Percentiles rank a stretch among this genome's conserved stretches.
Conservation (phyloP, 1,140 invertebrate genomes). For the Apis florea region DNA sequence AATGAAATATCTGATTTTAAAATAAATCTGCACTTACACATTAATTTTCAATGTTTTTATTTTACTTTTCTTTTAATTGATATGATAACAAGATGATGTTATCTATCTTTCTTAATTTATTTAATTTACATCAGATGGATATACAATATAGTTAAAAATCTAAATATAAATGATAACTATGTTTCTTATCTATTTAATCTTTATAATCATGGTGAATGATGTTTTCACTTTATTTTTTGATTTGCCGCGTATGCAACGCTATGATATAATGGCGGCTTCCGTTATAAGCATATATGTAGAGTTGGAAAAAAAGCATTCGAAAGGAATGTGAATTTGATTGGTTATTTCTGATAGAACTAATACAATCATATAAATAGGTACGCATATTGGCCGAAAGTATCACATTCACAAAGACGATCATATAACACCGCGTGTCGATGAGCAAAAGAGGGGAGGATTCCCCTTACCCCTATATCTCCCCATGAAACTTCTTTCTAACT, state of each 20-base stretch:
- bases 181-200: background rate
- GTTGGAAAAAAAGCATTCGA: too few species aligned
- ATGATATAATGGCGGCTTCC: slow-evolving; percentile 63
- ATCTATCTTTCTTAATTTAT: background rate
- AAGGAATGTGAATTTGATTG: too few species aligned
- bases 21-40: background rate
- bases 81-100: background rate
- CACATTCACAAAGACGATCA: too few species aligned
- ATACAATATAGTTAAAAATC: background rate
- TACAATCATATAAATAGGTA: too few species aligned
- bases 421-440: too few species aligned
- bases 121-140: background rate
- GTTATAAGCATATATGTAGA: slow-evolving; percentile 35
- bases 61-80: background rate
- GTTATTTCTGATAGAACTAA: too few species aligned
- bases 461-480: too few species aligned
- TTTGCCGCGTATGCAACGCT: slow-evolving; percentile 53
- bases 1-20: too few species aligned
- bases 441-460: too few species aligned
- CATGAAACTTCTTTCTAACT: too few species aligned
- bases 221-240: slow-evolving; percentile 45
- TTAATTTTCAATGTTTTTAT: background rate
- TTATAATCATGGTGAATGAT: background rate
- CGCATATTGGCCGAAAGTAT: too few species aligned
- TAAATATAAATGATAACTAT: background rate